phyloP scores from a whole-genome alignment of 2,888 invertebrate genomes.

The Lordiphosa fenestrarum region DNA sequence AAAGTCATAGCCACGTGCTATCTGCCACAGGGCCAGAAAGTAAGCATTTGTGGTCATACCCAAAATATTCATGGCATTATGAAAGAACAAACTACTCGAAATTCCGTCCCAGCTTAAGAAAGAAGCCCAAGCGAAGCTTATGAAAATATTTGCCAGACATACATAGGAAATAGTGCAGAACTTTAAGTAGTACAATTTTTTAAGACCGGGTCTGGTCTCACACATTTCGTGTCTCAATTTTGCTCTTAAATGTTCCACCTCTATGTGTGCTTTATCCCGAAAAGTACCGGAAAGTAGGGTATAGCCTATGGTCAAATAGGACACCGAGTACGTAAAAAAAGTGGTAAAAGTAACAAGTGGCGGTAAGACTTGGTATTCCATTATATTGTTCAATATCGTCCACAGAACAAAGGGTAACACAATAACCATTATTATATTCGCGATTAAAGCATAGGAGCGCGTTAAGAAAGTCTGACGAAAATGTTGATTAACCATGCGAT shows the following conservation, averaged over 20 bases:
- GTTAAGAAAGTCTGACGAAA: too few relatives aligned
- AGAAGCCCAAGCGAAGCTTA: background rate
- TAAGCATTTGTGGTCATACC: conserved; percentile 5
- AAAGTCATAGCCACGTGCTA: conserved; percentile 11
- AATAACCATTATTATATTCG: too few relatives aligned
- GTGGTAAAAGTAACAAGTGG: background rate
- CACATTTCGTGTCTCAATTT: too few relatives aligned
- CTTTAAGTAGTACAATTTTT: too few relatives aligned
- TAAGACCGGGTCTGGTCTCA: too few relatives aligned
- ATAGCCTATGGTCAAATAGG: conserved; percentile 7
- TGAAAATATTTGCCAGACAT: background rate
- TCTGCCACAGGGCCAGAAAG: conserved; percentile 18
- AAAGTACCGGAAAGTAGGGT: conserved; percentile 9
- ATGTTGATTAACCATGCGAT: too few relatives aligned
- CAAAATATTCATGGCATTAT: conserved; percentile 8
- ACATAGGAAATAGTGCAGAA: background rate
- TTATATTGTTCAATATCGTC: too few relatives aligned
- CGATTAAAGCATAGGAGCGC: too few relatives aligned
- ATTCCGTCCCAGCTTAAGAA: background rate
- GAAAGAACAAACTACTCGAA: background rate
- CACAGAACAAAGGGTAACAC: too few relatives aligned
- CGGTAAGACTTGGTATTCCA: too few relatives aligned
- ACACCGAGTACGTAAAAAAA: conserved; percentile 1
- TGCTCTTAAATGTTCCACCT: background rate
- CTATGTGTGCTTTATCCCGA: conserved; percentile 9